Evolutionary conservation across 2,797 vertebrate genomes (phyloP).

Genomic region (Calcarius lapponicus): DNA sequence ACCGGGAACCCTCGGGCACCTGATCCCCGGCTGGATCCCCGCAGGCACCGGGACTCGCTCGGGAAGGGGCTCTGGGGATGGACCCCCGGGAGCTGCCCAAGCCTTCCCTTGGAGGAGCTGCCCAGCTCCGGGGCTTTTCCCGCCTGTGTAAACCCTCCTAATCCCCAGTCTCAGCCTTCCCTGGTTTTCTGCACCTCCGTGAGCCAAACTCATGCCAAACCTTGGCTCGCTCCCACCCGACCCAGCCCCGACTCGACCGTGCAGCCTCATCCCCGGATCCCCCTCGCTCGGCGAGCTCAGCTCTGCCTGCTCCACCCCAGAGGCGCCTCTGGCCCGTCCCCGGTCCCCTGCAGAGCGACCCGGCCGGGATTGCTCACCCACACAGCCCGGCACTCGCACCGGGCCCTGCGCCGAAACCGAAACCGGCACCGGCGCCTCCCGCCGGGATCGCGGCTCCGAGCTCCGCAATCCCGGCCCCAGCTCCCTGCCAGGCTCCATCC

Average conservation of each 20-base stretch:
- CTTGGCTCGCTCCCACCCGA: neutral
- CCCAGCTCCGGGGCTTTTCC: neutral
- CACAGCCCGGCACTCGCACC: neutral
- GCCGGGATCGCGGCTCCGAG: neutral
- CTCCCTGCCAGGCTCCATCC: neutral
- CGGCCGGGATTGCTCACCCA: neutral
- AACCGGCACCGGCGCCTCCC: neutral
- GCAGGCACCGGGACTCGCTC: rapidly evolving
- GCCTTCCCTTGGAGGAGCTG: neutral
- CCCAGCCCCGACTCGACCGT: neutral
- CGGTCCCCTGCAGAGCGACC: neutral
- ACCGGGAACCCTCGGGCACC: neutral
- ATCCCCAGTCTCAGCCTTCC: neutral
- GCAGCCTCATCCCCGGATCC: neutral
- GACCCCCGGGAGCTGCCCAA: neutral
- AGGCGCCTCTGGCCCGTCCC: neutral
- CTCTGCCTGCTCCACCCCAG: neutral
- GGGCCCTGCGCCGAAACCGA: rapidly evolving
- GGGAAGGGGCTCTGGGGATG: neutral
- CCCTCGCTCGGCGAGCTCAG: neutral
- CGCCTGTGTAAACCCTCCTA: neutral
- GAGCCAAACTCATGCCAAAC: neutral
- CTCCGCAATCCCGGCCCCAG: neutral
- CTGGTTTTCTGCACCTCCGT: neutral
- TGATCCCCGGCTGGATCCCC: neutral